Evolutionary conservation across 2,113 vertebrate genomes (phyloP).

Genomic region (Dunckerocampus dactyliophorus): DNA sequence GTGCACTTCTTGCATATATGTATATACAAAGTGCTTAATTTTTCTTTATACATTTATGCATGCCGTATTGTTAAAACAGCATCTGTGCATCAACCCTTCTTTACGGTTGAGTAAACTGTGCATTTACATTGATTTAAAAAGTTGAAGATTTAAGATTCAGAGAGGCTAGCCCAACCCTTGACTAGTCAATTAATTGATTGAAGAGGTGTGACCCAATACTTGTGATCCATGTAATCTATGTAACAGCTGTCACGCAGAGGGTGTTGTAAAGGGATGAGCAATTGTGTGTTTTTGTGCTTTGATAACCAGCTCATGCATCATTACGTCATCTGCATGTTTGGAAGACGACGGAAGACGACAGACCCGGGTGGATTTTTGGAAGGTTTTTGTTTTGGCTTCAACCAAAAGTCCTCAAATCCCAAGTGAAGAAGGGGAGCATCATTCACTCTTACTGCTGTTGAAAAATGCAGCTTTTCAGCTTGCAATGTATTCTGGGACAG

Average conservation of each 20-base stretch:
- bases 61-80: no score
- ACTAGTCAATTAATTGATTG: background rate
- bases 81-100: no score
- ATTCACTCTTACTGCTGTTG: background rate
- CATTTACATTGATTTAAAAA: background rate
- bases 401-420: background rate
- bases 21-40: no score
- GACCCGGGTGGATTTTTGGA: background rate
- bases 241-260: constrained; percentile 2
- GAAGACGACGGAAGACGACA: constrained; percentile 1
- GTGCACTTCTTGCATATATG: no score
- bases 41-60: no score
- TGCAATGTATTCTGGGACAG: constrained; percentile 34
- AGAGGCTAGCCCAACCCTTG: background rate
- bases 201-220: background rate
- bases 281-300: background rate
- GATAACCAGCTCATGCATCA: constrained; percentile 1
- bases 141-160: constrained; percentile 1
- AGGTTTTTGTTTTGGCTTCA: background rate
- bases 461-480: constrained; percentile 7
- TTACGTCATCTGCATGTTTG: background rate
- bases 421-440: background rate
- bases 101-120: background rate
- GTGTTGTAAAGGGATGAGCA: background rate
- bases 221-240: background rate